Conservation (phyloP, 2,888 invertebrate genomes). For the Acrocyrtus sp. region DNA sequence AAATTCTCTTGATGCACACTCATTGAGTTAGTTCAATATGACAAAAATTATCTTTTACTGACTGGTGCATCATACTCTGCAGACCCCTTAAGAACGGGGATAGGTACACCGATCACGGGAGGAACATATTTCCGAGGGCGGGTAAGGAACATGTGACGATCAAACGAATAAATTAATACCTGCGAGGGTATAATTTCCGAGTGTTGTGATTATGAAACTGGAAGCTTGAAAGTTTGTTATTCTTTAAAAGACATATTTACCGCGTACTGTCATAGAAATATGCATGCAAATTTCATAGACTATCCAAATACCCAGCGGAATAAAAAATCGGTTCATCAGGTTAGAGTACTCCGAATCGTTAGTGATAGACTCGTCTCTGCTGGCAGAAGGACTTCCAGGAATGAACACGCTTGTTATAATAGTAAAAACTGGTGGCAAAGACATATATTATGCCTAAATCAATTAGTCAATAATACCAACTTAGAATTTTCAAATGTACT, state of each 20-base stretch:
- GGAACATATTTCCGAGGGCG: not conserved
- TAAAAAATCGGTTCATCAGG: not conserved
- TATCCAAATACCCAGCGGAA: not conserved
- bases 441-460: no score
- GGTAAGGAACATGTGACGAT: conserved; percentile 1
- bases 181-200: not conserved
- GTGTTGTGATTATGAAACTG: no score
- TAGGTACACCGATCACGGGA: not conserved
- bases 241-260: no score
- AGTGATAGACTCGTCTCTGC: not conserved
- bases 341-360: not conserved
- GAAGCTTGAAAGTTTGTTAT: no score
- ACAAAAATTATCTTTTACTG: not conserved
- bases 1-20: no score
- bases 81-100: conserved; percentile 10
- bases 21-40: not conserved
- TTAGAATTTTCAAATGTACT: no score
- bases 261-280: conserved; percentile 1
- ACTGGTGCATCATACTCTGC: not conserved
- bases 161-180: conserved; percentile 2
- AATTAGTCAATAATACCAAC: no score
- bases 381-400: not conserved
- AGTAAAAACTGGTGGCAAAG: conserved; percentile 4
- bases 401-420: not conserved
- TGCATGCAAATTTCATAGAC: conserved; percentile 3